These are phyloP conservation scores for pig (Sus scrofa) DNA, from an alignment of 2,113 vertebrate species.

Conservation along the genomic window T2T-Sscrofa CM000829.6:45007501-45008000, in stretches of 20 bases:
- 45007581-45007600: neutral
- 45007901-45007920: neutral
- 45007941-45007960: neutral
- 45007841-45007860: neutral
- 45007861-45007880: neutral
- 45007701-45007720: neutral
- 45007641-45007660: neutral
- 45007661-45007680: neutral
- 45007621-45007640: neutral
- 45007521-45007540: constrained; percentile 31
- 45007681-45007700: neutral
- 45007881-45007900: neutral
- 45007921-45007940: neutral
- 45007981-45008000: neutral
- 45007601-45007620: neutral
- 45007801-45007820: neutral
- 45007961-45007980: neutral
- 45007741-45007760: neutral
- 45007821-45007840: neutral
- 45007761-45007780: neutral
- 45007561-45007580: neutral
- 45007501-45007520: neutral
- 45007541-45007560: neutral
- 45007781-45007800: neutral
- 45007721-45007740: neutral